Evolutionary conservation across 2,888 invertebrate genomes (phyloP), one percentile per base, ranked within the genome.

Genomic region (Augiades crinisus): DNA sequence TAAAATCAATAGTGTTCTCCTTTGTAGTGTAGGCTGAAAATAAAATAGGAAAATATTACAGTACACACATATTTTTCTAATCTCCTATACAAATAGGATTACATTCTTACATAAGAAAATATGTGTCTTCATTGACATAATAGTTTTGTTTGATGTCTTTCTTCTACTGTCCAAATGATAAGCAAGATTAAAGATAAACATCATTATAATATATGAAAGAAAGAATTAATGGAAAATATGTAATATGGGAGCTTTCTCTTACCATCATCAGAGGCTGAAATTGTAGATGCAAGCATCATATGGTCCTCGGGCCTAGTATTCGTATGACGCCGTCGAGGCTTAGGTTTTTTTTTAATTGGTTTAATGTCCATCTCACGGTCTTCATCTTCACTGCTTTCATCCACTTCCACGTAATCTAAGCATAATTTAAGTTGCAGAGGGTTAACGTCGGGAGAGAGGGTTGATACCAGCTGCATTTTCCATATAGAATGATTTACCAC

Each of bases 391-490:
- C 88, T 90, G 53, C 90, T 90, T 12, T 80, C 81, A 47, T 77
- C 79, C 1, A 86, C 83, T 63, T 88, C 85, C 0, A 89, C 88
- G 57, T 89, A 90, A 56, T 90, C 87, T 37, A 86, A 67, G 52
- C 87, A 88, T 1, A 88, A 66, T 55, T 87, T 86, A 3, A 85
- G 60, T 17, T 78, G 76, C 50, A 87, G 75, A 5, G 84, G 83
- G 55, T 83, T 86, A 3, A 80, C 77, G 27, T 87, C 79, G 2
- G 90, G 90, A 3, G 92, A 88, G 1, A 90, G 72, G 50, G 89
- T 91, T 0, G 91, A 91, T n/a, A 95, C 91, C 37, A 95, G 74
- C 66, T 95, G 93, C 62, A 94, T 83, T 65, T 95, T 91, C 95
- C 95, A 95, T 54, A 91, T 81, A 5, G 94, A 94, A 72, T 95